Conservation (phyloP, 2,113 vertebrate genomes). For the Lamprologus callipterus region DNA sequence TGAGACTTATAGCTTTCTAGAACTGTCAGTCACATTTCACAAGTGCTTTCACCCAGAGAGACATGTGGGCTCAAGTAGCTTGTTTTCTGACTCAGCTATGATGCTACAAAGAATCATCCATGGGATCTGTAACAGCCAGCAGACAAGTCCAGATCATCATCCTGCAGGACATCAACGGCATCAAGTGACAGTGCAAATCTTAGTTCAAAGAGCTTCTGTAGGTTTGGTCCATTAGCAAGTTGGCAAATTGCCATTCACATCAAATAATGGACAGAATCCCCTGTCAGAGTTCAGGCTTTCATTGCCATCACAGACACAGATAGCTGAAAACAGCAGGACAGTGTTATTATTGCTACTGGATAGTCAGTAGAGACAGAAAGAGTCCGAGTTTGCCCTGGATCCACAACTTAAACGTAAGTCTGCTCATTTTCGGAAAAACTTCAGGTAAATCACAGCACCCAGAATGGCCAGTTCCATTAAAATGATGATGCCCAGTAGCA, state of each 20-base stretch:
- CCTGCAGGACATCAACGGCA: background rate
- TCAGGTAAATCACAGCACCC: conserved; percentile 87
- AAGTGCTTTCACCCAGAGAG: background rate
- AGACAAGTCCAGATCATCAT: background rate
- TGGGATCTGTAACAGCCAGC: background rate
- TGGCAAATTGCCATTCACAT: background rate
- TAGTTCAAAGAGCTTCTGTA: background rate
- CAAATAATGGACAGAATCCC: background rate
- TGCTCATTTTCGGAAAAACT: conserved; percentile 78
- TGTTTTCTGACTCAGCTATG: background rate
- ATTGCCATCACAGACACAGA: background rate
- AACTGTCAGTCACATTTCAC: background rate
- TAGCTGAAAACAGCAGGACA: background rate
- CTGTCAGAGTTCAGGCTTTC: background rate
- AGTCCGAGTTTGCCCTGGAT: background rate
- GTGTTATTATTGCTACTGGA: conserved; percentile 31
- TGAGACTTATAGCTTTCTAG: background rate
- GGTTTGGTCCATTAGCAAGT: background rate
- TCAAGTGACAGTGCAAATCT: background rate
- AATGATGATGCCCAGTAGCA: conserved; percentile 86
- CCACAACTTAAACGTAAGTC: background rate
- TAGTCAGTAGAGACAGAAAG: background rate
- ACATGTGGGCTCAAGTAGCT: background rate
- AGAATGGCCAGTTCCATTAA: conserved; percentile 87
- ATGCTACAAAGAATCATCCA: background rate